Evolutionary conservation across 1,140 invertebrate genomes (phyloP).

Genomic region (Intoshia linei): DNA sequence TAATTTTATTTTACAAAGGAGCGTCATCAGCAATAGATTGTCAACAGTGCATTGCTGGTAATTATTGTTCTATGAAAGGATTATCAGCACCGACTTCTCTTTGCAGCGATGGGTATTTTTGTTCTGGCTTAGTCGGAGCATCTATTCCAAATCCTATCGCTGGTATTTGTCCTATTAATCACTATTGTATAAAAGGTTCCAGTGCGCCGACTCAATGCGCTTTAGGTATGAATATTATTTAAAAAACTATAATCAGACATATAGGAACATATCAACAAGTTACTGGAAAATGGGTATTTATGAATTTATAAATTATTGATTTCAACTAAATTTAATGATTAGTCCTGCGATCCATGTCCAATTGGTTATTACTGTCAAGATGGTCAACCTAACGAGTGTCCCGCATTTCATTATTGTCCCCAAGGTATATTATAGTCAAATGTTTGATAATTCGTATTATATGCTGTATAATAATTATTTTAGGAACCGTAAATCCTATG

Average conservation of each 20-base stretch:
- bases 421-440: too few relatives aligned
- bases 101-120: slow-evolving; percentile 14
- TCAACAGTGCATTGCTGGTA: slow-evolving; percentile 14
- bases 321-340: too few relatives aligned
- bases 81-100: slow-evolving; percentile 8
- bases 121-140: slow-evolving; percentile 12
- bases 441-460: too few relatives aligned
- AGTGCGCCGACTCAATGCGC: slow-evolving; percentile 14
- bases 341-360: slow-evolving; percentile 15
- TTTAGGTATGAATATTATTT: slow-evolving; percentile 13
- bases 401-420: too few relatives aligned
- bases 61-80: slow-evolving; percentile 12
- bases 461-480: too few relatives aligned
- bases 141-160: too few relatives aligned
- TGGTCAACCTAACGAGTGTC: too few relatives aligned
- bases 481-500: too few relatives aligned
- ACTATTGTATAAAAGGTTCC: slow-evolving; percentile 16
- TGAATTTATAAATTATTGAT: too few relatives aligned
- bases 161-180: slow-evolving; percentile 14
- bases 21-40: slow-evolving; percentile 10
- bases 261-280: slow-evolving; percentile 10
- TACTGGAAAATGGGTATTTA: too few relatives aligned
- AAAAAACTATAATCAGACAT: slow-evolving; percentile 14
- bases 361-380: slow-evolving; percentile 15
- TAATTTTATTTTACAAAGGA: too few relatives aligned